Percentiles rank a stretch among this genome's conserved stretches.
phyloP scores from a whole-genome alignment of 2,797 vertebrate genomes.

The Hyperoplus immaculatus region DNA sequence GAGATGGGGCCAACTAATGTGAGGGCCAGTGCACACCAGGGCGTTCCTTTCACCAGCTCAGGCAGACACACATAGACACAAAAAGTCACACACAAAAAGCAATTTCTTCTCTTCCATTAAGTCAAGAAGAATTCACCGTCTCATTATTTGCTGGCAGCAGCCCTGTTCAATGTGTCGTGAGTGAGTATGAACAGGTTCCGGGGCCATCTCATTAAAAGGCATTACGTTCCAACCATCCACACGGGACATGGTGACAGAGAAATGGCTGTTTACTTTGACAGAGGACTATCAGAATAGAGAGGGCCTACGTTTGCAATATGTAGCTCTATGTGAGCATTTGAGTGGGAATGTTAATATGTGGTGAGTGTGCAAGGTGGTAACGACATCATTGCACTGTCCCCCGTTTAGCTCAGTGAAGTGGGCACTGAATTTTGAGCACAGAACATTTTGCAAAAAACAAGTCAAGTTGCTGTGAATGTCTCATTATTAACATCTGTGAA shows the following conservation, averaged over 20 bases:
- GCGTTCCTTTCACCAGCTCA: slow-evolving; percentile 25
- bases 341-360: neutral
- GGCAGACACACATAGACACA: neutral
- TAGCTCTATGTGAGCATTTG: neutral
- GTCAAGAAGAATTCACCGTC: slow-evolving; percentile 45
- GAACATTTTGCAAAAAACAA: neutral
- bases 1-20: slow-evolving; percentile 49
- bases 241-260: slow-evolving; percentile 30
- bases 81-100: neutral
- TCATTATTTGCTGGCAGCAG: slow-evolving; percentile 54
- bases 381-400: slow-evolving; percentile 21
- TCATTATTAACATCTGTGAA: slow-evolving; percentile 43
- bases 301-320: neutral
- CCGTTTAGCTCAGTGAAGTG: slow-evolving; percentile 37
- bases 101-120: slow-evolving; percentile 42
- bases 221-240: slow-evolving; percentile 57
- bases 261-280: slow-evolving; percentile 52
- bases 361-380: neutral
- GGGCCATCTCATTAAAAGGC: slow-evolving; percentile 75
- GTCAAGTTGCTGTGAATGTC: neutral
- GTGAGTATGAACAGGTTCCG: slow-evolving; percentile 66
- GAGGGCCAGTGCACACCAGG: slow-evolving; percentile 10
- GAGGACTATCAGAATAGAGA: slow-evolving; percentile 24
- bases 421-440: slow-evolving; percentile 18
- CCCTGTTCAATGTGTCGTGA: slow-evolving; percentile 49